A percentile compares a stretch with the other conserved stretches of the same genome.
Conservation (phyloP, 2,113 vertebrate genomes). For the Nycticryphes semicollaris region DNA sequence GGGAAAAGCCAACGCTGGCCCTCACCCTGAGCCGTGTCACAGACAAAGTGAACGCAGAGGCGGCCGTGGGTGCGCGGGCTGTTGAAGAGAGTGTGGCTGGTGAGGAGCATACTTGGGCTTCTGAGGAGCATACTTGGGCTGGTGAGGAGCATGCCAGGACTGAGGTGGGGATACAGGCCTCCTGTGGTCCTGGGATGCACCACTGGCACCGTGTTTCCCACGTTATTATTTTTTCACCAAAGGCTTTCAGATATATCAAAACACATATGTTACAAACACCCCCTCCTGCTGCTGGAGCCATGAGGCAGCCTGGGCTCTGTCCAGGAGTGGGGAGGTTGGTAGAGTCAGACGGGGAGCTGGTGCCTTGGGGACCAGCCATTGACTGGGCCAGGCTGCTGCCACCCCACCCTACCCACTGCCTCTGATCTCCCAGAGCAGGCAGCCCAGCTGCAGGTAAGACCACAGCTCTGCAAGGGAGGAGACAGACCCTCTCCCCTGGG, state of each 20-base stretch:
- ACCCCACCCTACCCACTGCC: too few species aligned
- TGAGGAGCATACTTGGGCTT: too few species aligned
- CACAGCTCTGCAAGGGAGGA: neutral
- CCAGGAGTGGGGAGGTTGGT: fast-evolving
- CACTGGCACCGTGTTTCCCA: neutral
- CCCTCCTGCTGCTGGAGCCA: fast-evolving
- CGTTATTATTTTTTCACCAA: neutral
- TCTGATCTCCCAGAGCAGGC: fast-evolving
- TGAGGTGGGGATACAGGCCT: fast-evolving
- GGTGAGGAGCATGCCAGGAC: too few species aligned
- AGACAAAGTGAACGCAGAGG: neutral
- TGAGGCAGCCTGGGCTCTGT: fast-evolving
- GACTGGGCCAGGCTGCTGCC: neutral
- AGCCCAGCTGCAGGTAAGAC: neutral
- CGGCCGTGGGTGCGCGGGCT: neutral
- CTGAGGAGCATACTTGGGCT: too few species aligned
- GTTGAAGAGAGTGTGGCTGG: too few species aligned
- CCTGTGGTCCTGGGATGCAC: neutral
- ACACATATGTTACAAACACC: neutral
- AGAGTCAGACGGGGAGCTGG: too few species aligned
- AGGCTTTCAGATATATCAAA: neutral
- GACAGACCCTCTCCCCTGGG: neutral
- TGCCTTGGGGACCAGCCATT: neutral
- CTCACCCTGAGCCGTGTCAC: fast-evolving
- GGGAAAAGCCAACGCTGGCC: neutral